Conservation (phyloP, 1,140 invertebrate species). For the Drosophila eugracilis region DNA sequence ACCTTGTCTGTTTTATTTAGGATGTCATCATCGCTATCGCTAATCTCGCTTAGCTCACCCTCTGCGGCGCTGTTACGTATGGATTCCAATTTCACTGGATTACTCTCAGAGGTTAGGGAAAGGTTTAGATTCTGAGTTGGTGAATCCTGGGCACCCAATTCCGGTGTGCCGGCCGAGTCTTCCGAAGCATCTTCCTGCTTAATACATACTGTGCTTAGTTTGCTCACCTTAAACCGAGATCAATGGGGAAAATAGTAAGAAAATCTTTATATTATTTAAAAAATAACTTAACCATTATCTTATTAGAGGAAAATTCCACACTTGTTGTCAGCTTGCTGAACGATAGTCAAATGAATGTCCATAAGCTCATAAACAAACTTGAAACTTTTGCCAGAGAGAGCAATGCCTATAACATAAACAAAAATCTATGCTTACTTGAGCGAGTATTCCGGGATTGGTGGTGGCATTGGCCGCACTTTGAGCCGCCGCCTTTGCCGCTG, state of each 20-base stretch:
- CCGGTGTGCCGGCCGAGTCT: slow-evolving; percentile 53
- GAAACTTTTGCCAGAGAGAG: background rate
- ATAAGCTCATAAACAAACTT: background rate
- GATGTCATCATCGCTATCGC: slow-evolving; percentile 94
- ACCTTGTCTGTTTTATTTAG: slow-evolving; percentile 86
- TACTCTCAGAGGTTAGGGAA: background rate
- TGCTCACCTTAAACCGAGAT: slow-evolving; percentile 37
- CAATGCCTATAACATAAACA: no score
- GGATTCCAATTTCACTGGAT: slow-evolving; percentile 52
- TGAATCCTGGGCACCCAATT: slow-evolving; percentile 29
- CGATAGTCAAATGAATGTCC: background rate
- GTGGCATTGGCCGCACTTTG: slow-evolving; percentile 79
- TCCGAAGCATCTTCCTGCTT: slow-evolving; percentile 69
- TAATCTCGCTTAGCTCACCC: slow-evolving; percentile 93
- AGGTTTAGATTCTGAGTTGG: slow-evolving; percentile 3
- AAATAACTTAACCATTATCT: no score
- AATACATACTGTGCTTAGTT: slow-evolving; percentile 39
- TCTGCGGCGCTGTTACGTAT: slow-evolving; percentile 29
- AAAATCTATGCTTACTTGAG: slow-evolving; percentile 32
- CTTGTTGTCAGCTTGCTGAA: background rate
- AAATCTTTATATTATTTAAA: no score
- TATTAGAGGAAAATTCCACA: no score
- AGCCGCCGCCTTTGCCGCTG: slow-evolving; percentile 77
- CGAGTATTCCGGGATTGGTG: slow-evolving; percentile 80
- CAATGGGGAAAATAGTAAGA: background rate